phyloP scores from a whole-genome alignment of 2,888 invertebrate genomes.

The Drosophila hamatofila region DNA sequence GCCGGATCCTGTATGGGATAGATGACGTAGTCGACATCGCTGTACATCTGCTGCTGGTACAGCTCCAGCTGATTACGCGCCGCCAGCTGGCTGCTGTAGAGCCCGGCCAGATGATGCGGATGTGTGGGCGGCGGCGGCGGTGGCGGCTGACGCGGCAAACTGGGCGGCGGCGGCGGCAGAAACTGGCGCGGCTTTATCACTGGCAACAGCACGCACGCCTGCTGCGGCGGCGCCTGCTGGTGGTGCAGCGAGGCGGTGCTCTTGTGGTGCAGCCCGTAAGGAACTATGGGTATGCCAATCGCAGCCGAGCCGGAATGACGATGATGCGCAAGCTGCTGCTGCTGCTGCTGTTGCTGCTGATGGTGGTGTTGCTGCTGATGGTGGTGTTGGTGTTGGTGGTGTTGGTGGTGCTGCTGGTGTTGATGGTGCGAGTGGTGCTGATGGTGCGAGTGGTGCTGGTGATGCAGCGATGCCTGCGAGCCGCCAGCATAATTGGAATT shows the following conservation, averaged over 20 bases:
- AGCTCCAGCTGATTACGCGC: constrained; percentile 92
- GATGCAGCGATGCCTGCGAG: constrained; percentile 77
- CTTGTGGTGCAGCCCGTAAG: constrained; percentile 88
- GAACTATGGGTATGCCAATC: constrained; percentile 85
- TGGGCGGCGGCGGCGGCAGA: constrained; percentile 89
- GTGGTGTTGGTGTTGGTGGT: constrained; percentile 37
- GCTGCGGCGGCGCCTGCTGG: constrained; percentile 85
- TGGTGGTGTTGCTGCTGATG: constrained; percentile 41
- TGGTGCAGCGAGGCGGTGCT: constrained; percentile 87
- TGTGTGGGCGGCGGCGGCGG: constrained; percentile 89
- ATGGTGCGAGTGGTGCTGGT: constrained; percentile 37
- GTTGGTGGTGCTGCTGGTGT: constrained; percentile 50
- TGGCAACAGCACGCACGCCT: constrained; percentile 86
- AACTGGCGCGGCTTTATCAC: constrained; percentile 88
- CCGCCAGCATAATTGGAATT: constrained; percentile 82
- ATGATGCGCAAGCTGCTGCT: constrained; percentile 51
- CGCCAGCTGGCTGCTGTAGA: constrained; percentile 89
- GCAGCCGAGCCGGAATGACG: constrained; percentile 75
- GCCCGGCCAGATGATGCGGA: constrained; percentile 88
- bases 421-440: constrained; percentile 42
- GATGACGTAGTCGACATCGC: constrained; percentile 96
- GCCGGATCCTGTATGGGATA: constrained; percentile 96
- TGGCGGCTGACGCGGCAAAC: constrained; percentile 87
- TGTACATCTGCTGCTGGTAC: constrained; percentile 95
- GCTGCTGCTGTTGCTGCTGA: background rate